Percentiles rank a stretch among this genome's conserved stretches.
Evolutionary conservation across 2,113 vertebrate species (phyloP).

Genomic region (Elanus axillaris): DNA sequence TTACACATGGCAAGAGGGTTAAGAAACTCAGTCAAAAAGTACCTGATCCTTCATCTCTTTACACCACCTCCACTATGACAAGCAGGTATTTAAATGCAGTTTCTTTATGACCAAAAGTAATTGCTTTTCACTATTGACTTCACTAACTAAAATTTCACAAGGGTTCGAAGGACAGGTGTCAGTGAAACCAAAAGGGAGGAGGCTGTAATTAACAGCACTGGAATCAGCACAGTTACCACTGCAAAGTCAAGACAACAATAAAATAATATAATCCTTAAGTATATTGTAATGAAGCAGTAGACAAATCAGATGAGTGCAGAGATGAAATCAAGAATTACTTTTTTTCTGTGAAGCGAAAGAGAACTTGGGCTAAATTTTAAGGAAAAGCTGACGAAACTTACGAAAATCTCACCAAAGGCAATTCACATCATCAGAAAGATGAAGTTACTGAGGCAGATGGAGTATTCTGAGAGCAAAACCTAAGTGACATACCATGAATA

Average conservation of each 20-base stretch:
- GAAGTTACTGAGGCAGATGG: not conserved
- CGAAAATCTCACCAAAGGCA: not conserved
- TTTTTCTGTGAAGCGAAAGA: not conserved
- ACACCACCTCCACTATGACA: not conserved
- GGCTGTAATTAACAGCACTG: not conserved
- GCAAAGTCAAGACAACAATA: not conserved
- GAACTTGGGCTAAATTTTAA: not conserved
- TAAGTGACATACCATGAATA: conserved; percentile 23
- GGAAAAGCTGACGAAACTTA: not conserved
- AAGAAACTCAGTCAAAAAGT: not conserved
- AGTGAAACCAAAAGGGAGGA: not conserved
- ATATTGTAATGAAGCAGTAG: not conserved
- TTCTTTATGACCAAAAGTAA: not conserved
- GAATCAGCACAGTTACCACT: not conserved
- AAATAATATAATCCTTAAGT: not conserved
- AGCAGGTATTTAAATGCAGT: not conserved
- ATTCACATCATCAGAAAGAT: not conserved
- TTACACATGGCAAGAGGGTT: not conserved
- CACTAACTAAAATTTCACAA: not conserved
- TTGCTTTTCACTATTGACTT: not conserved
- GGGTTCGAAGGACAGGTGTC: not conserved
- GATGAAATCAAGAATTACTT: not conserved
- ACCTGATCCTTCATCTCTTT: not conserved
- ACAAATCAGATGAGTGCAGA: not conserved
- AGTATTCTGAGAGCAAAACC: conserved; percentile 5